These are phyloP conservation scores for Mustela nigripes DNA, from an alignment of 2,113 vertebrate genomes.

Conservation along the genomic window DNA sequence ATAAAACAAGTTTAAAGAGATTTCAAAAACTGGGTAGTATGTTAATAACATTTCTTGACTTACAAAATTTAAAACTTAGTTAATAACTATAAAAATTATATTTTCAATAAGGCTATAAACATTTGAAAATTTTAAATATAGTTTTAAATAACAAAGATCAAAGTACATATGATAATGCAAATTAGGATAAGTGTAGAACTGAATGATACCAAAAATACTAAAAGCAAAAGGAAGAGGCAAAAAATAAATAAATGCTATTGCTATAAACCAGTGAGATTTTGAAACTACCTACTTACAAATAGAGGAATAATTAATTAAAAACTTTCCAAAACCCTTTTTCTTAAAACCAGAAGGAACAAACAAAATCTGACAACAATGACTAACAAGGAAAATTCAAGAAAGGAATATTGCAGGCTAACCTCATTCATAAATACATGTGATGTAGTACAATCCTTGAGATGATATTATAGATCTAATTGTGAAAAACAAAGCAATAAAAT, in stretches of 20 bases:
- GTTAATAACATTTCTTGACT: background rate
- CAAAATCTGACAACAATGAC: background rate
- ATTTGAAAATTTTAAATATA: background rate
- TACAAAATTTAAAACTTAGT: background rate
- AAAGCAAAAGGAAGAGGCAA: background rate
- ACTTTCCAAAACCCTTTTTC: background rate
- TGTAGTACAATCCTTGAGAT: background rate
- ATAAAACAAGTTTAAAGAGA: background rate
- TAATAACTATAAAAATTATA: background rate
- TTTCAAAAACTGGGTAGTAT: background rate
- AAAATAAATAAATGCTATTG: background rate
- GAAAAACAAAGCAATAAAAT: conserved; percentile 15
- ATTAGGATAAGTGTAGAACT: conserved; percentile 8
- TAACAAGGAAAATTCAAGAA: background rate
- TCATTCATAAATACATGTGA: background rate
- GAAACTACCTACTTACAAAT: background rate
- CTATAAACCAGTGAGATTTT: background rate
- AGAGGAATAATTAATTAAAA: background rate
- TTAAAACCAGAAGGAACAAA: background rate
- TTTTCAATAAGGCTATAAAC: background rate
- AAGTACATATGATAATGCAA: background rate
- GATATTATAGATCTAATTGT: background rate
- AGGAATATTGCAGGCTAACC: background rate
- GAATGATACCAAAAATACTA: background rate
- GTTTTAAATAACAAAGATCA: background rate